Evolutionary conservation across 1,140 invertebrate species (phyloP).

Genomic region (Rhyzopertha dominica): DNA sequence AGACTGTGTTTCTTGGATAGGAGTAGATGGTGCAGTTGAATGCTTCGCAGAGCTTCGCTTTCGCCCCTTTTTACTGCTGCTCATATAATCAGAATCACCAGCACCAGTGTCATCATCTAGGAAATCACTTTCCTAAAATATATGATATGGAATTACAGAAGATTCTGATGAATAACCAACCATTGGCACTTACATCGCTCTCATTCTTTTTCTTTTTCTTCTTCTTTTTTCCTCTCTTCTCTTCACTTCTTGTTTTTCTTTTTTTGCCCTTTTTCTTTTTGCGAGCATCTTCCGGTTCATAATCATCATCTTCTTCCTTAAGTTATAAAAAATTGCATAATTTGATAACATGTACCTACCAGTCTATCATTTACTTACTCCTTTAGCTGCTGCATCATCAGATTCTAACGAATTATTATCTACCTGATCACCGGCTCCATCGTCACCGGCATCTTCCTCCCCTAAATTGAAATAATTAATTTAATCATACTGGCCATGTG

Average conservation of each 20-base stretch:
- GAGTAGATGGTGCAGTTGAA: slow-evolving; percentile 46
- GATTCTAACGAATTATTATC: slow-evolving; percentile 70
- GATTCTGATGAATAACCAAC: background rate
- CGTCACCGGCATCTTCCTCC: slow-evolving; percentile 63
- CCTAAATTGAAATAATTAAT: slow-evolving; percentile 47
- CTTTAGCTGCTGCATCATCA: slow-evolving; percentile 60
- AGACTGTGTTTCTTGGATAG: slow-evolving; percentile 48
- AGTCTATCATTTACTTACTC: too few species aligned
- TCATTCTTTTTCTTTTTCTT: slow-evolving; percentile 92
- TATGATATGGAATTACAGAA: slow-evolving; percentile 7
- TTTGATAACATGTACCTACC: too few species aligned
- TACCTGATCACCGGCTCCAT: slow-evolving; percentile 55
- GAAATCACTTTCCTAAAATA: slow-evolving; percentile 71
- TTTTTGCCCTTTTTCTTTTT: slow-evolving; percentile 91
- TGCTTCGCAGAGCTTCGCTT: slow-evolving; percentile 50
- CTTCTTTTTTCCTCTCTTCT: slow-evolving; percentile 85
- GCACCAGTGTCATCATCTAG: slow-evolving; percentile 62
- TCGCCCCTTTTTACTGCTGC: slow-evolving; percentile 55
- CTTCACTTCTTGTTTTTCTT: slow-evolving; percentile 78
- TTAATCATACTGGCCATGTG: slow-evolving; percentile 33
- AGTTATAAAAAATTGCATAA: slow-evolving; percentile 6
- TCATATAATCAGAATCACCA: slow-evolving; percentile 63
- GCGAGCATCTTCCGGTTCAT: slow-evolving; percentile 73
- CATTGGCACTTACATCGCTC: slow-evolving; percentile 63
- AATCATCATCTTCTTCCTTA: slow-evolving; percentile 80